A percentile compares a stretch with the other conserved stretches of the same genome.
These are phyloP conservation scores for Caenorhabditis sp. DNA, from an alignment of 2,888 invertebrate species.

Conservation along the genomic window DNA sequence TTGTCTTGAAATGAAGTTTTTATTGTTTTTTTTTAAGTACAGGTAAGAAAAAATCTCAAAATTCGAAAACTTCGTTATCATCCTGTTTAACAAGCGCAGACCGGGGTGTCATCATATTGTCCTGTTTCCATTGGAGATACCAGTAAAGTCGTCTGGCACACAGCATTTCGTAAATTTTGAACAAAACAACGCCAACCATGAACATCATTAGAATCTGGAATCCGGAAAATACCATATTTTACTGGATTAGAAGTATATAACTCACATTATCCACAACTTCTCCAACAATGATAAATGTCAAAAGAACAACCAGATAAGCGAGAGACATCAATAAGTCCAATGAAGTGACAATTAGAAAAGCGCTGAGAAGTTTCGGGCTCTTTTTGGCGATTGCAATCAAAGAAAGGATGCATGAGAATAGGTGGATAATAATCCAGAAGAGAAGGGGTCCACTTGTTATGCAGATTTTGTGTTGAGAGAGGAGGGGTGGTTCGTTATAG, in stretches of 20 bases:
- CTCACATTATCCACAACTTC: conserved; percentile 43
- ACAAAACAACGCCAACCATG: conserved; percentile 47
- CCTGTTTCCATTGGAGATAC: conserved; percentile 55
- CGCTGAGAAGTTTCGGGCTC: conserved; percentile 36
- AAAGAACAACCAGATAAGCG: conserved; percentile 46
- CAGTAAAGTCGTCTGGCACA: conserved; percentile 58
- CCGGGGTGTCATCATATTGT: conserved; percentile 49
- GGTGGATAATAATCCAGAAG: conserved; percentile 52
- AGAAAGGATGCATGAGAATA: conserved; percentile 47
- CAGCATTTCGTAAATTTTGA: conserved; percentile 56
- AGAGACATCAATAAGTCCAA: conserved; percentile 46
- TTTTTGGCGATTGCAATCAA: conserved; percentile 48
- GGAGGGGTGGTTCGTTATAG: conserved; percentile 35
- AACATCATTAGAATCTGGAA: conserved; percentile 50
- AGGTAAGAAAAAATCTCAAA: neutral
- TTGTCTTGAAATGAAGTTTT: neutral
- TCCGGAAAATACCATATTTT: conserved; percentile 5
- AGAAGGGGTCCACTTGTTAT: conserved; percentile 49
- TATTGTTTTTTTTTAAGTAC: neutral
- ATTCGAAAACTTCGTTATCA: conserved; percentile 14
- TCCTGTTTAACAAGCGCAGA: conserved; percentile 50
- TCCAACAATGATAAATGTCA: conserved; percentile 36
- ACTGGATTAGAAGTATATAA: neutral
- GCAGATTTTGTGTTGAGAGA: conserved; percentile 48
- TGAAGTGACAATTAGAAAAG: conserved; percentile 39